phyloP scores from a whole-genome alignment of 2,113 vertebrate species.

The Mormyrus lacerda region DNA sequence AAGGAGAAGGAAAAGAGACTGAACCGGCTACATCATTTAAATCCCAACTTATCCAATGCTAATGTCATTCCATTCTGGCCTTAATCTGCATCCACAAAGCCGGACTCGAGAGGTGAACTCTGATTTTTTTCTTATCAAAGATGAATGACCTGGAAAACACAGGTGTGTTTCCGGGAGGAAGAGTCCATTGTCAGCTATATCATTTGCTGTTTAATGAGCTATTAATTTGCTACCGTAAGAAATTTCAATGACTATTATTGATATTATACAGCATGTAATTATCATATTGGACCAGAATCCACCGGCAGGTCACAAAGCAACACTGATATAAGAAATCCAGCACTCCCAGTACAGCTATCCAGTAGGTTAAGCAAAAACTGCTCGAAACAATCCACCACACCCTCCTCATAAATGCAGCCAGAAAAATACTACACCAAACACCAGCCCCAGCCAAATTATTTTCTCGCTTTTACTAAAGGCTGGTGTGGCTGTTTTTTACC shows the following conservation, averaged over 20 bases:
- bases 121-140: background rate
- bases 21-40: conserved; percentile 39
- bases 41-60: conserved; percentile 31
- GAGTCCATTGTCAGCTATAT: background rate
- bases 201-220: background rate
- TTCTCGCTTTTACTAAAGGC: background rate
- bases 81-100: background rate
- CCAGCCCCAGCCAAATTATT: background rate
- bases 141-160: background rate
- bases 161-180: background rate
- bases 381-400: background rate
- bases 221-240: background rate
- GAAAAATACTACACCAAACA: background rate
- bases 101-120: background rate
- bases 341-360: background rate
- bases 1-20: conserved; percentile 35
- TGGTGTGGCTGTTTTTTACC: background rate
- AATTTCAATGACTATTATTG: background rate
- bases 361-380: background rate
- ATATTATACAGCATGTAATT: background rate
- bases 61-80: background rate
- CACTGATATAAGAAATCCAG: background rate
- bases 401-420: background rate
- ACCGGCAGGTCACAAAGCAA: background rate
- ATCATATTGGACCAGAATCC: background rate